These are phyloP conservation scores for Mythimna lalbum DNA, from an alignment of 2,888 invertebrate species.

Conservation along the genomic window DNA sequence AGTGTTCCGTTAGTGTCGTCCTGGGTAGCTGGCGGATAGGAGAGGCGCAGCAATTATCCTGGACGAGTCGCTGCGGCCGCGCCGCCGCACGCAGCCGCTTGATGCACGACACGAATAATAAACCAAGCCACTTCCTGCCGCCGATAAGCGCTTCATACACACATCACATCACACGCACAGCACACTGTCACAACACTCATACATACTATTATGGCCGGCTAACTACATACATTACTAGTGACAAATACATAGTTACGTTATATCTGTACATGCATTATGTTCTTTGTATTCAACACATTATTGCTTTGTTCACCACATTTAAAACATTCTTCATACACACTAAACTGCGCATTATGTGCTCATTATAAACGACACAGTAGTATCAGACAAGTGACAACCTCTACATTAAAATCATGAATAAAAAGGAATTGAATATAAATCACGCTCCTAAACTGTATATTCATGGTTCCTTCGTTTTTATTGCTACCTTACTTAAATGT, in stretches of 20 bases:
- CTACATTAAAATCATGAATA: slow-evolving; percentile 11
- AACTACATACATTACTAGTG: slow-evolving; percentile 62
- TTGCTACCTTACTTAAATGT: slow-evolving; percentile 1
- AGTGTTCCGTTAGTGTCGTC: slow-evolving; percentile 82
- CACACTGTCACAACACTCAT: slow-evolving; percentile 60
- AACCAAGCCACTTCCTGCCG: slow-evolving; percentile 89
- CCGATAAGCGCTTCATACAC: slow-evolving; percentile 86
- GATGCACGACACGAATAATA: slow-evolving; percentile 90
- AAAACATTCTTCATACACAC: slow-evolving; percentile 50
- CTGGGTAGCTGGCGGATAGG: slow-evolving; percentile 67
- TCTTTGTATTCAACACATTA: slow-evolving; percentile 64
- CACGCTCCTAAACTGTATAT: slow-evolving; percentile 4
- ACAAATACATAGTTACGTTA: slow-evolving; percentile 60
- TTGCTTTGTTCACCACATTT: slow-evolving; percentile 64
- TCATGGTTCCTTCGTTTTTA: slow-evolving; percentile 13
- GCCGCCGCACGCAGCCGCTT: slow-evolving; percentile 80
- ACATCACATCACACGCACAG: slow-evolving; percentile 73
- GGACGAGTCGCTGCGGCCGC: slow-evolving; percentile 74
- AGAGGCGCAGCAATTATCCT: slow-evolving; percentile 81
- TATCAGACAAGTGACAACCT: slow-evolving; percentile 8
- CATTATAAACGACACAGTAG: slow-evolving; percentile 24
- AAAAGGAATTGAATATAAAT: slow-evolving; percentile 22
- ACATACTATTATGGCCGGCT: slow-evolving; percentile 68
- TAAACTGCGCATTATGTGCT: slow-evolving; percentile 38
- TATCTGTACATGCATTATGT: slow-evolving; percentile 53